Percentiles rank a stretch among this genome's conserved stretches.
Evolutionary conservation across 2,888 invertebrate species (phyloP).

Genomic region (Acanthopleura granulata): DNA sequence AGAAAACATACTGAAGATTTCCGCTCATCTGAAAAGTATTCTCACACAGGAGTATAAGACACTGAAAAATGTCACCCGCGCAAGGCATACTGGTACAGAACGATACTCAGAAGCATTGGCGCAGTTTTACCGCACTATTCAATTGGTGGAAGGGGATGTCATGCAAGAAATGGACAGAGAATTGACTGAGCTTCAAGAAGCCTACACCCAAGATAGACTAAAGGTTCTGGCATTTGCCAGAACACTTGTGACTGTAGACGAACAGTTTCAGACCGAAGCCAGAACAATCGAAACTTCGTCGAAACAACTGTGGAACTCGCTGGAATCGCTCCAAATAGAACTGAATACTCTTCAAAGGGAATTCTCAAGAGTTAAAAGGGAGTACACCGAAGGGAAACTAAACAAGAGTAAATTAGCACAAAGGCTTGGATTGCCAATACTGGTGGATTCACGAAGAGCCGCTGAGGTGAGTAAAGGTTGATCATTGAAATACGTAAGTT

Average conservation of each 20-base stretch:
- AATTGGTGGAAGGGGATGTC: background rate
- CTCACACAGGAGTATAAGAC: constrained; percentile 2
- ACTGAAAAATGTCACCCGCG: background rate
- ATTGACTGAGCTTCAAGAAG: constrained; percentile 3
- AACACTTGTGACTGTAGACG: background rate
- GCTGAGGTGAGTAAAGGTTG: background rate
- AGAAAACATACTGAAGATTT: constrained; percentile 5
- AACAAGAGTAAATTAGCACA: constrained; percentile 11
- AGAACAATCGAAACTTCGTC: constrained; percentile 3
- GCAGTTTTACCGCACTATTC: constrained; percentile 1
- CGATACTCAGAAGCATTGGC: background rate
- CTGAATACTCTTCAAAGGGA: background rate
- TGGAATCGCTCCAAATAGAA: background rate
- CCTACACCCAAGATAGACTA: background rate
- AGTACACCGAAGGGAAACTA: background rate
- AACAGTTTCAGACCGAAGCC: constrained; percentile 11
- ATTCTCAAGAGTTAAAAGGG: background rate
- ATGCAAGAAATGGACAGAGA: constrained; percentile 3
- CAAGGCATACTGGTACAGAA: background rate
- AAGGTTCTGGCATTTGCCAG: constrained; percentile 10
- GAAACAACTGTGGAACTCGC: constrained; percentile 1
- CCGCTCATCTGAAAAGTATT: background rate
- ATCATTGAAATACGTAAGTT: too few relatives aligned
- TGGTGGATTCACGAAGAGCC: background rate
- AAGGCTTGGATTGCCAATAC: background rate